Evolutionary conservation across 53 echinoderm and acorn worm species (phyloP).

Genomic region (Glandiceps talaboti): DNA sequence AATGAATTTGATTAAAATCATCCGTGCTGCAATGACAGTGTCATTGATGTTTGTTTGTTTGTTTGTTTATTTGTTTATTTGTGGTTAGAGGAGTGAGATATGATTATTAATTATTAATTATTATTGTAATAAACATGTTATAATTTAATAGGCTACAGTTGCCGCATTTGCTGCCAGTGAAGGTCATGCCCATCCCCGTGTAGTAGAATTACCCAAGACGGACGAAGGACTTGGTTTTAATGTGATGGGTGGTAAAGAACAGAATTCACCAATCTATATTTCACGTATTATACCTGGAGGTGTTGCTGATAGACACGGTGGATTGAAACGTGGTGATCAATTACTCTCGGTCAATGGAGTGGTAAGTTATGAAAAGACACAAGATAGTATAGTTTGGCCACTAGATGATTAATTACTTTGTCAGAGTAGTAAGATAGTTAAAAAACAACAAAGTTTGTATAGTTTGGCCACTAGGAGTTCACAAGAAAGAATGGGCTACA

Average conservation of each 20-base stretch:
- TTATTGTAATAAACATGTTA: neutral
- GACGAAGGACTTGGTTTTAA: slow-evolving; percentile 93
- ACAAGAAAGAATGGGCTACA: no score
- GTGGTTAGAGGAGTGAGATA: no score
- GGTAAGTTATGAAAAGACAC: slow-evolving; percentile 33
- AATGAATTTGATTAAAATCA: no score
- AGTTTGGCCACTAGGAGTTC: no score
- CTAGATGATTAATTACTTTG: no score
- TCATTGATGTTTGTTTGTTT: no score
- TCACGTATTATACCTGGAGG: slow-evolving; percentile 95
- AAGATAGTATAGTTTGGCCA: no score
- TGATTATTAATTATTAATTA: no score
- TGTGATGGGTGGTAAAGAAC: slow-evolving; percentile 94
- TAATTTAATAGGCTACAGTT: slow-evolving; percentile 58
- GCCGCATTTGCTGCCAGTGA: slow-evolving; percentile 97
- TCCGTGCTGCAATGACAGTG: no score
- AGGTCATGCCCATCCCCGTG: slow-evolving; percentile 92
- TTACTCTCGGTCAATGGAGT: slow-evolving; percentile 89
- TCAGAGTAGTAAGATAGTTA: no score
- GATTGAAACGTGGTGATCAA: slow-evolving; percentile 91
- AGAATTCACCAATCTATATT: slow-evolving; percentile 95
- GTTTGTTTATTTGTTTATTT: no score
- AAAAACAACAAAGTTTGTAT: no score
- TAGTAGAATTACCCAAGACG: slow-evolving; percentile 93
- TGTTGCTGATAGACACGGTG: slow-evolving; percentile 84